phyloP scores from a whole-genome alignment of 2,797 vertebrate genomes.

The Fistularia tabacaria region DNA sequence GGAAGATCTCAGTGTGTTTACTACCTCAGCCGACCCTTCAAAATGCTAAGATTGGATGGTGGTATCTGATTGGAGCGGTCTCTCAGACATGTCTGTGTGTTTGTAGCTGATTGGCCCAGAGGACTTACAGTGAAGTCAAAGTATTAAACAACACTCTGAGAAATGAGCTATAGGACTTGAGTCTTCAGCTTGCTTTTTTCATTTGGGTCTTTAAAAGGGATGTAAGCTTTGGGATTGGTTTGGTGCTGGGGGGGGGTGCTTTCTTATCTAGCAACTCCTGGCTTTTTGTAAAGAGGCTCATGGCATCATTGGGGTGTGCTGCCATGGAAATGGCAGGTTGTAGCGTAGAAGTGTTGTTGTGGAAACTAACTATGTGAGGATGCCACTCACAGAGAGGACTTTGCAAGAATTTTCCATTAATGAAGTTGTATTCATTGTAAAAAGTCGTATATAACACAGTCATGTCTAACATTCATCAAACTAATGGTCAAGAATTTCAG shows the following conservation, averaged over 20 bases:
- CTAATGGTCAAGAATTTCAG: no score
- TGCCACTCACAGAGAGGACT: conserved; percentile 35
- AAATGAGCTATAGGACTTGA: no score
- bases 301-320: conserved; percentile 65
- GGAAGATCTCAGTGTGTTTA: conserved; percentile 55
- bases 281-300: conserved; percentile 42
- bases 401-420: no score
- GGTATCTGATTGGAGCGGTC: conserved; percentile 27
- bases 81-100: conserved; percentile 1
- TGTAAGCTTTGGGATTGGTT: conserved; percentile 11
- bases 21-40: conserved; percentile 34
- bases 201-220: conserved; percentile 13
- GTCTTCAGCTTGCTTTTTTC: not conserved
- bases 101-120: conserved; percentile 26
- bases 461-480: no score
- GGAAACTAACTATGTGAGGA: conserved; percentile 41
- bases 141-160: no score
- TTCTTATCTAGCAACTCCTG: conserved; percentile 55
- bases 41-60: conserved; percentile 28
- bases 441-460: not conserved
- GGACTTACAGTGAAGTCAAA: not conserved
- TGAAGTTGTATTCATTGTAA: not conserved
- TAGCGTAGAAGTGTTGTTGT: conserved; percentile 73
- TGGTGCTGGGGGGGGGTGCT: not conserved
- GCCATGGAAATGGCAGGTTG: conserved; percentile 68